Evolutionary conservation across 2,888 invertebrate species (phyloP).

Genomic region (Trachelus stipa): DNA sequence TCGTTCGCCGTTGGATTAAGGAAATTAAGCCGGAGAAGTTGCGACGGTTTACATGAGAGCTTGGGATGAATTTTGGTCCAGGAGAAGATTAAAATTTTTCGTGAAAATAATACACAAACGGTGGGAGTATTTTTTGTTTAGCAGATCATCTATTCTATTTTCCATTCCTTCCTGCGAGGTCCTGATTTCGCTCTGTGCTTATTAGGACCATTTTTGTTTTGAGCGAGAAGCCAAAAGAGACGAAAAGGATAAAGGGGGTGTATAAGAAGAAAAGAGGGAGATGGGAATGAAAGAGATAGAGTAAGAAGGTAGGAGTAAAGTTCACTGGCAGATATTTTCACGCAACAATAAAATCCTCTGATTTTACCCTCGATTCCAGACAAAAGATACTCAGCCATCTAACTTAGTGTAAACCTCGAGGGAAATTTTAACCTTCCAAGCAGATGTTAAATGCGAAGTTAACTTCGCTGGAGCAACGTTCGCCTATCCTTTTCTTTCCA

Average conservation of each 20-base stretch:
- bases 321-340: conserved; percentile 16
- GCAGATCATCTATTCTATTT: not conserved
- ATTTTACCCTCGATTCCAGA: conserved; percentile 42
- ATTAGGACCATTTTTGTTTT: not conserved
- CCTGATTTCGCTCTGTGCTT: not conserved
- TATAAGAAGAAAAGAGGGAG: not conserved
- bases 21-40: not conserved
- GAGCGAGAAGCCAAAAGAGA: not conserved
- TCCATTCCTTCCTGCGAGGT: not conserved
- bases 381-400: conserved; percentile 45
- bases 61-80: not conserved
- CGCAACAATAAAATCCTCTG: conserved; percentile 40
- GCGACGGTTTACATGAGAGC: not conserved
- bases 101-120: not conserved
- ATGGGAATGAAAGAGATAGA: conserved; percentile 23
- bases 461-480: conserved; percentile 49
- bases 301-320: conserved; percentile 6
- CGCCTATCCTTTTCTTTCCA: conserved; percentile 24
- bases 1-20: not conserved
- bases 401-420: conserved; percentile 56
- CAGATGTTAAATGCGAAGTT: conserved; percentile 61
- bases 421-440: conserved; percentile 59
- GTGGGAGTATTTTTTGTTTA: not conserved
- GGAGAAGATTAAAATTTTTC: not conserved
- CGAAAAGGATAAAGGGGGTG: not conserved